phyloP scores from a whole-genome alignment of 2,888 invertebrate species.

The Epinotia bilunana region DNA sequence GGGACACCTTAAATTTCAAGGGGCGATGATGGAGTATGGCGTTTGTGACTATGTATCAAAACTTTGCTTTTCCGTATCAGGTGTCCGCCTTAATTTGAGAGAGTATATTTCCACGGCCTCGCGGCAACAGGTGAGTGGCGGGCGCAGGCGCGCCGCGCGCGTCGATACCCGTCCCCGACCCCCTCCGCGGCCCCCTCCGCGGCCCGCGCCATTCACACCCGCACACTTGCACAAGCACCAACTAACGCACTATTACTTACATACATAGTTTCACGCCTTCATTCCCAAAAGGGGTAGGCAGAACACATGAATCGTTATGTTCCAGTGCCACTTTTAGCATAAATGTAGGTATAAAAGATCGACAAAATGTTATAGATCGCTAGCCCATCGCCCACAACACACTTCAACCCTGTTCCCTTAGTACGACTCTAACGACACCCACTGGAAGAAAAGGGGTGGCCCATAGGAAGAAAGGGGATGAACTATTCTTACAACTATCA shows the following conservation, averaged over 20 bases:
- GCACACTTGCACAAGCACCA: conserved; percentile 62
- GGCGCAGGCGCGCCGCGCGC: conserved; percentile 79
- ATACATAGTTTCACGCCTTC: no score
- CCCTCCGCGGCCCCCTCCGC: conserved; percentile 48
- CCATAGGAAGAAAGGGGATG: no score
- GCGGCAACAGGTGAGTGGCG: conserved; percentile 79
- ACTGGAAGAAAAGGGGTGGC: no score
- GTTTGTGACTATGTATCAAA: conserved; percentile 50
- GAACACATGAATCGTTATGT: no score
- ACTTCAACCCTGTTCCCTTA: no score
- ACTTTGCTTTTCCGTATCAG: conserved; percentile 77
- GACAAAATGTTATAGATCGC: no score
- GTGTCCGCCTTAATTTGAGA: conserved; percentile 80
- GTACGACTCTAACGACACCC: no score
- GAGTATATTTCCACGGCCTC: conserved; percentile 81
- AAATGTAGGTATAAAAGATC: no score
- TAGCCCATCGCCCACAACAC: no score
- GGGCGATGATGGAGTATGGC: not conserved
- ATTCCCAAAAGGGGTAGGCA: no score
- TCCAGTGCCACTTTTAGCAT: no score
- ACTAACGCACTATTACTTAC: conserved; percentile 44
- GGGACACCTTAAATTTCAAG: conserved; percentile 23
- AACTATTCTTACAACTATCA: conserved; percentile 48
- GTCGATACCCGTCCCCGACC: conserved; percentile 75
- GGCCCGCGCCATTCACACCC: conserved; percentile 75